Base-by-base conservation (phyloP, 2,113 vertebrate species). In the Hyperoodon ampullatus region DNA sequence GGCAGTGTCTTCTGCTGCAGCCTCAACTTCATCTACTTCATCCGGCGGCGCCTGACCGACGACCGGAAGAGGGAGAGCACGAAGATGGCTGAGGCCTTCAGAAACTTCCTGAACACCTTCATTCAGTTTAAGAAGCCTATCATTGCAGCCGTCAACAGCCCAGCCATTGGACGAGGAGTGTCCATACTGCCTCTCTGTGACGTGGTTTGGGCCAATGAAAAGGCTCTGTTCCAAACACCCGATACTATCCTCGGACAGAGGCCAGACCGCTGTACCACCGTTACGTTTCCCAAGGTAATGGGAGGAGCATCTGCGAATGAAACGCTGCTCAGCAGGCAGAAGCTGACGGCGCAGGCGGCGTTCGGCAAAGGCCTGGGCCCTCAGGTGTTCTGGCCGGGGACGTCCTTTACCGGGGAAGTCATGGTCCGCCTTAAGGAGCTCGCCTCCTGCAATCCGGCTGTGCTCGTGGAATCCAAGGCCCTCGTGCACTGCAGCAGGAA, bases 61-160 rank as follows among this genome's bases (percentile, higher is more conserved):
- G 99, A 99, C 97, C 98, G 99, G 88, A 99, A 99, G 98, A 99
- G 99, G 96, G 99, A 99, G 97, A 99, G 99, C 98, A 99, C 99
- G 97, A 99, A 99, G 97, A 99, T 99, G 99, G 99, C 99, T 0
- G 99, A 99, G 98, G 99, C 99, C 71, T 99, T 99, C 98, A 99
- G 99, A 98, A 99, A 99, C 94, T 99, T 99, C 94, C 99, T 99
- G 96, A 99, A 99, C 99, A 99, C 99, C 90, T 99, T 99, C 98
- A 99, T 99, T 98, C 99, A 99, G 98, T 99, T 99, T 98, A 99
- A 99, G 98, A 99, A 99, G 98, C 99, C 99, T 33, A 99, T 99
- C n/a, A 99, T 99, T 93, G 99, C 99, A 78, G 99, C 99, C 50
- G 99, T 99, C 74, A 99, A 99, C 44, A 99, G 99, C 78, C 99